phyloP scores from a whole-genome alignment of 2,797 vertebrate genomes.

The Anisognathus igniventris region DNA sequence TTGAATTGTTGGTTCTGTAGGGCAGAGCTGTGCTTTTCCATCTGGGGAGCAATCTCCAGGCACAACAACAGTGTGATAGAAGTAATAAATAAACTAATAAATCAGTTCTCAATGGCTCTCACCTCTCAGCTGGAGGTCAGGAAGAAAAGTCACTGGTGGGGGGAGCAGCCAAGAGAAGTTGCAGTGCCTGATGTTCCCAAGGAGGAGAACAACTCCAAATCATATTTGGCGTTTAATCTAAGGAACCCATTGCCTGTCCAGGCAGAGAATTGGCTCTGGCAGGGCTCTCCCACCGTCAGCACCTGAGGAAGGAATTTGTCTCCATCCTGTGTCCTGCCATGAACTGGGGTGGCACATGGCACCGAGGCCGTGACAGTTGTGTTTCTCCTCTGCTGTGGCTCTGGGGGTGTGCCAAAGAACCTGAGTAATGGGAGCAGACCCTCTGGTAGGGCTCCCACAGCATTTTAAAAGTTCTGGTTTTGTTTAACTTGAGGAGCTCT shows the following conservation, averaged over 20 bases:
- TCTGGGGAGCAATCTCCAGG: neutral
- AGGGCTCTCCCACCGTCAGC: neutral
- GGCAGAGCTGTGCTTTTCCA: neutral
- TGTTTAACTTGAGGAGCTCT: neutral
- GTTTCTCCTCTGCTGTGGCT: neutral
- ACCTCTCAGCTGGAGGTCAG: neutral
- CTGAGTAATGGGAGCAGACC: accelerated
- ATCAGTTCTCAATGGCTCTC: neutral
- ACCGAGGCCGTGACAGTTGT: accelerated
- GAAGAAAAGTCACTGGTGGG: neutral
- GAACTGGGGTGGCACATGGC: neutral
- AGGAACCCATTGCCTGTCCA: neutral
- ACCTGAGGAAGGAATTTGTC: neutral
- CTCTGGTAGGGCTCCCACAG: neutral
- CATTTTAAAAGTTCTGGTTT: neutral
- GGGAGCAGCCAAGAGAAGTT: neutral
- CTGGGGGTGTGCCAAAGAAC: neutral
- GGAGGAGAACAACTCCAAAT: neutral
- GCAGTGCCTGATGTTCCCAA: neutral
- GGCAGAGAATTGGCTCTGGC: neutral
- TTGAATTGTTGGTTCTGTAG: neutral
- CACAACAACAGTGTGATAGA: neutral
- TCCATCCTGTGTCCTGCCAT: accelerated
- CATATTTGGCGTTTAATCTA: neutral
- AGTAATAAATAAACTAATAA: neutral